Evolutionary conservation across 2,888 invertebrate species (phyloP), one percentile per base, ranked within the genome.

Genomic region (Cryptocephalus moraei): DNA sequence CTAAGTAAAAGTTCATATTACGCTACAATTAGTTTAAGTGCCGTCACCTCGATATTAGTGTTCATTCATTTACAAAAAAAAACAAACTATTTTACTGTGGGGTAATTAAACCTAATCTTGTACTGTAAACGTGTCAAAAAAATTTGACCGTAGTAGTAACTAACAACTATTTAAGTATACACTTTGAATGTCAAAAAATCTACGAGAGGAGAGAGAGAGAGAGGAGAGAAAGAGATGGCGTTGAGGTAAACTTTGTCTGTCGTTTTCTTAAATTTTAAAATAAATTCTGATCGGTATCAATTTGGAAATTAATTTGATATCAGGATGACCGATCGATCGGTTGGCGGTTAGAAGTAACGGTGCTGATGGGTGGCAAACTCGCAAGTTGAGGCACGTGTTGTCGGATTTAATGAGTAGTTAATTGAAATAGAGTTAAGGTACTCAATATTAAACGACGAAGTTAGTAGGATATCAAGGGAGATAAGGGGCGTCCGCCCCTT

Each of bases 21-120:
- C 62, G 55, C 67, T 66, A 65, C 55, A 67, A 42, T 68, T 69
- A 68, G 67, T 63, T 22, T 69, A 69, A 68, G 70, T 70, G 70
- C 70, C 70, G 57, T 69, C 70, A 69, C 69, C 70, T 60, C 14
- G 12, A 58, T 60, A 64, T 70, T 69, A 70, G 68, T 70, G 68
- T 67, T 68, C 60, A 2, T 22, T 61, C 67, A 65, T 70, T 65
- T 68, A 69, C 68, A 67, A 67, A 64, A 62, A 22, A 22, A 22
- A 22, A 22, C 22, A 22, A 65, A 58, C 62, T 65, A 64, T 62
- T 57, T 65, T 63, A 36, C 6, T 36, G 64, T 64, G 65, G 60
- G 57, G 61, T 61, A 13, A 53, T 65, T 62, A 61, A 61, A 63
- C 56, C 63, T 64, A 65, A 62, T 64, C 62, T 68, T 68, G 68